These are phyloP conservation scores for Sphinx pinastri DNA, from an alignment of 2,888 invertebrate species.

Conservation along the genomic window DNA sequence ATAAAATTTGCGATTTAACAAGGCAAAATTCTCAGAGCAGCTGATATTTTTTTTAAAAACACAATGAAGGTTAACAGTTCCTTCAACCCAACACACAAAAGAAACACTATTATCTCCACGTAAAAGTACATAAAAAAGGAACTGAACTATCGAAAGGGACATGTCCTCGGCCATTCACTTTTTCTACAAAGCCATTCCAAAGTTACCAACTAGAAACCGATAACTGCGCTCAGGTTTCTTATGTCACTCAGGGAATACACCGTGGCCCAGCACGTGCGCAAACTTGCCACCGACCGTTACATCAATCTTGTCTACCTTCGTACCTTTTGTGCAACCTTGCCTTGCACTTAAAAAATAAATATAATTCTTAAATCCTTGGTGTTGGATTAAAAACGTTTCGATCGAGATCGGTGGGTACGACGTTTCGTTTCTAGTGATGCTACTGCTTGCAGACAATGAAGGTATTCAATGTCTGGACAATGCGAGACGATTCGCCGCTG, in stretches of 20 bases:
- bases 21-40: not conserved
- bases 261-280: conserved; percentile 79
- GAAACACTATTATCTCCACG: not conserved
- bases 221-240: conserved; percentile 37
- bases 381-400: conserved; percentile 44
- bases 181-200: conserved; percentile 22
- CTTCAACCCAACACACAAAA: not conserved
- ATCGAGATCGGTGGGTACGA: conserved; percentile 38
- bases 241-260: conserved; percentile 51
- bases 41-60: not conserved
- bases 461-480: conserved; percentile 76
- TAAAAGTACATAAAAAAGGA: not conserved
- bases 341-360: conserved; percentile 6
- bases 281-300: conserved; percentile 74
- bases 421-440: conserved; percentile 37
- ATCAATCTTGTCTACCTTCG: conserved; percentile 77
- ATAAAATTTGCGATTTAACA: not conserved
- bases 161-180: conserved; percentile 1
- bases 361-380: conserved; percentile 37
- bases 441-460: conserved; percentile 67
- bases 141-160: conserved; percentile 11
- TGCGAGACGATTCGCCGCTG: conserved; percentile 60
- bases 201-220: conserved; percentile 18
- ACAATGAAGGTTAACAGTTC: conserved; percentile 2
- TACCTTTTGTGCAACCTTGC: conserved; percentile 67